Base-by-base conservation (phyloP, 1,140 invertebrate species). In the Temnothorax curvispinosus region DNA sequence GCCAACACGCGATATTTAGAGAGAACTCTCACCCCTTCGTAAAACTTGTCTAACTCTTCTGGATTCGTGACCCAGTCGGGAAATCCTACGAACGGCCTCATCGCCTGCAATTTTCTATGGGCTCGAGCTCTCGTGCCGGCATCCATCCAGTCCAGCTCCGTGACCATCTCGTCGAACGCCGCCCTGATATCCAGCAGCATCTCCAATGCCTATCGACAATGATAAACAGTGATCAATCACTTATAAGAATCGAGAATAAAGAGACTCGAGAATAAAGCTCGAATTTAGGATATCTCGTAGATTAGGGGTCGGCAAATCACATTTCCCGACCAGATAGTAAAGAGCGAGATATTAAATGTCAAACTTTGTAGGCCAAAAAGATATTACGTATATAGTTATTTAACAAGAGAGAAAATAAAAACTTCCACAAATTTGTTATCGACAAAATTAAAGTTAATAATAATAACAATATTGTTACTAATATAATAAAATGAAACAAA, bases 141-240 rank as follows among this genome's bases (percentile, higher is more conserved):
- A 92, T 98, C 98, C 97, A 98, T 98, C 98, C 98, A 98, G 15
- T 97, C 96, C 13, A 97, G 94, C 86, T 96, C 95, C 0, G 96
- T 91, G 0, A 98, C 96, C 72, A 97, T 96, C 52, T 97, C 96
- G 54, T 97, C 96, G 93, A 98, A 98, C 2, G 97, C 97, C 3
- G 95, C 93, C 72, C 96, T 96, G 1, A 98, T 97, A 90, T 98
- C 97, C 65, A 96, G 93, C 47, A 98, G 96, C 97, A 98, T 98
- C 92, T 97, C 96, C 76, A 97, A 94, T 0, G 97, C 97, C 97
- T 97, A 87, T 21, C 4, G n/a, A 38, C n/a, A 32, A 54, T n/a
- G n/a, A 52, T 65, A 27, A 50, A 21, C 72, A 32, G n/a, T 21
- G 2, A 35, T 62, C 6, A 41, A 21, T 27, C 27, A 27, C 27